phyloP scores from a whole-genome alignment of 2,113 vertebrate genomes.

The Myanophis thanlyinensis region DNA sequence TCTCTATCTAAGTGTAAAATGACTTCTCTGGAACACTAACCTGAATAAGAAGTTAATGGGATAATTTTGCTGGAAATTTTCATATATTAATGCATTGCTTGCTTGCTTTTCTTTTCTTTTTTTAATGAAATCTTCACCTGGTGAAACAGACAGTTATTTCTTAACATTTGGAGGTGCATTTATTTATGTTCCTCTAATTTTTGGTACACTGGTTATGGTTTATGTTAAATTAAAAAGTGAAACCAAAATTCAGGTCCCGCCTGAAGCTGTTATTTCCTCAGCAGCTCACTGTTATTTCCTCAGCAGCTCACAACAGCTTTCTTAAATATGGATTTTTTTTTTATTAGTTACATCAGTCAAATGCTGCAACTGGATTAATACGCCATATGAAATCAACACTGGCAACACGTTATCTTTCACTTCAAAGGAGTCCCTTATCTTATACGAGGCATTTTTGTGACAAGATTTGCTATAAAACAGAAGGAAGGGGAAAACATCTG shows the following conservation, averaged over 20 bases:
- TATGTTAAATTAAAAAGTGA: not conserved
- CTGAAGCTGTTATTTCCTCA: not conserved
- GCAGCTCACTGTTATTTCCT: no score
- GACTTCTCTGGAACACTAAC: not conserved
- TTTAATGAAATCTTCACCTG: not conserved
- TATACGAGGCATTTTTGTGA: not conserved
- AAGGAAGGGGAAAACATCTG: not conserved
- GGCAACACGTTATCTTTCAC: not conserved
- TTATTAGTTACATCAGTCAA: not conserved
- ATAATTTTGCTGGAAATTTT: not conserved
- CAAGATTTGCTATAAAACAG: constrained; percentile 1
- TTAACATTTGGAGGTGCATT: not conserved
- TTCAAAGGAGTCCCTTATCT: not conserved
- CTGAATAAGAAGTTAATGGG: not conserved
- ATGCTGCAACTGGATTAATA: not conserved
- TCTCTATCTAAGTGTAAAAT: not conserved
- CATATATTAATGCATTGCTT: not conserved
- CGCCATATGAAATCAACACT: not conserved
- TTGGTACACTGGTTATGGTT: not conserved
- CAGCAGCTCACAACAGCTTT: not conserved
- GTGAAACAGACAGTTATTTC: not conserved
- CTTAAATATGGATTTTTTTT: not conserved
- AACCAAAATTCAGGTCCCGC: not conserved
- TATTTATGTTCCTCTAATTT: not conserved
- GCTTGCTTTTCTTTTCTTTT: not conserved